Evolutionary conservation across 2,797 vertebrate genomes (phyloP).

Genomic region (Acanthopagrus latus): DNA sequence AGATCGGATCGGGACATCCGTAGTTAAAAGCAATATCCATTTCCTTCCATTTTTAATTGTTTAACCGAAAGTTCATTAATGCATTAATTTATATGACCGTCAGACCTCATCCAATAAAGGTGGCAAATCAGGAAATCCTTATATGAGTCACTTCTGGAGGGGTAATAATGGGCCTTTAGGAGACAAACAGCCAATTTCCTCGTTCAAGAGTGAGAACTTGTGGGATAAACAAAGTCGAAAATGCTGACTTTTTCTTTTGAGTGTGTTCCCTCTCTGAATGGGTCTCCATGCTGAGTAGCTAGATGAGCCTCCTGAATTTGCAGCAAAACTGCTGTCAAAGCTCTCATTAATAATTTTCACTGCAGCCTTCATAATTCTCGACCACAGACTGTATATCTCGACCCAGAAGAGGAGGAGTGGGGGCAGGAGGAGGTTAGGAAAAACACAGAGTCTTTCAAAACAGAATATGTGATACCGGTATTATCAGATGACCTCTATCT

Average conservation of each 20-base stretch:
- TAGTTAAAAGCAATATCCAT: too few species aligned
- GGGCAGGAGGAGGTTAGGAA: not conserved
- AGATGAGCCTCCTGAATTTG: conserved; percentile 66
- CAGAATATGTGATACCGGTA: not conserved
- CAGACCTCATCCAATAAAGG: not conserved
- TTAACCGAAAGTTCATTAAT: not conserved
- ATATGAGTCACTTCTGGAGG: not conserved
- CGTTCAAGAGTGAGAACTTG: conserved; percentile 9
- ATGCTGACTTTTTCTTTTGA: conserved; percentile 51
- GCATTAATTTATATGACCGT: not conserved
- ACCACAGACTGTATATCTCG: conserved; percentile 48
- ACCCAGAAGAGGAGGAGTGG: conserved; percentile 18
- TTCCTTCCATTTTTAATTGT: not conserved
- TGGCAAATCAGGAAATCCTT: not conserved
- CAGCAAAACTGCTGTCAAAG: conserved; percentile 78
- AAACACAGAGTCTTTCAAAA: conserved; percentile 31
- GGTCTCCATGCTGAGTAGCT: conserved; percentile 62
- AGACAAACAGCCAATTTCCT: conserved; percentile 8
- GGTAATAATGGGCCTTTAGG: conserved; percentile 8
- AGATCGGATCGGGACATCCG: too few species aligned
- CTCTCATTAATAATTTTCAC: conserved; percentile 75
- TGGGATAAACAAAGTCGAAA: conserved; percentile 57
- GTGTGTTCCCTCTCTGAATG: conserved; percentile 41
- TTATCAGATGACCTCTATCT: conserved; percentile 2
- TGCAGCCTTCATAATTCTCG: conserved; percentile 69